phyloP scores from a whole-genome alignment of 1,140 invertebrate species.

The Rhynchophorus ferrugineus region DNA sequence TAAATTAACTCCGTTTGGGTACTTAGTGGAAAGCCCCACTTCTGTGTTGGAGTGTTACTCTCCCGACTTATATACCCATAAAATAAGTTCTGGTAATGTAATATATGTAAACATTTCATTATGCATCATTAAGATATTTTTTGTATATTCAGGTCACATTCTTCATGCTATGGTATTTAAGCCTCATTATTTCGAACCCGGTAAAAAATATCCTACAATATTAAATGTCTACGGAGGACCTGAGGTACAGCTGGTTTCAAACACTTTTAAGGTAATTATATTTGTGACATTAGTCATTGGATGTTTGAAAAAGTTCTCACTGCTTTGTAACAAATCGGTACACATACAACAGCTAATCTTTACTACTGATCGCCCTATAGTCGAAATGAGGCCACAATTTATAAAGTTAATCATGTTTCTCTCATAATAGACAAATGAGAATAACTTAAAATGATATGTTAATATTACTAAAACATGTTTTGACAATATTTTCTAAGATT shows the following conservation, averaged over 20 bases:
- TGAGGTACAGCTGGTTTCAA: slow-evolving; percentile 94
- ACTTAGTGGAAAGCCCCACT: slow-evolving; percentile 54
- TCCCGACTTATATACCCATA: slow-evolving; percentile 68
- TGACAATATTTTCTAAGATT: no score
- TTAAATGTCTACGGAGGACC: slow-evolving; percentile 97
- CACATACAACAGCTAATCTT: no score
- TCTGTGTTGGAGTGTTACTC: slow-evolving; percentile 52
- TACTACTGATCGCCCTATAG: no score
- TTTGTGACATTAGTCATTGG: background rate
- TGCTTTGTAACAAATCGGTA: no score
- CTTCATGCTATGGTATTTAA: slow-evolving; percentile 91
- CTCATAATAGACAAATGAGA: no score
- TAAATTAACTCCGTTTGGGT: slow-evolving; percentile 58
- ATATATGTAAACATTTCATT: background rate
- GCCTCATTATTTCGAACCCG: slow-evolving; percentile 68
- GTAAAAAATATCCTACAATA: slow-evolving; percentile 84
- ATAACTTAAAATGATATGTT: no score
- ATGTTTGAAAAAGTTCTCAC: no score
- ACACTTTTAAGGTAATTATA: slow-evolving; percentile 79
- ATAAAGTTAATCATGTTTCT: no score
- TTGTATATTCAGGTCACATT: slow-evolving; percentile 42
- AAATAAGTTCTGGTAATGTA: slow-evolving; percentile 54
- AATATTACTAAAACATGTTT: no score
- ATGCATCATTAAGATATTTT: background rate
- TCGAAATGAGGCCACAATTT: no score